A percentile compares a stretch with the other conserved stretches of the same genome.
These are phyloP conservation scores for Aelia acuminata DNA, from an alignment of 2,888 invertebrate species.

Conservation along the genomic window DNA sequence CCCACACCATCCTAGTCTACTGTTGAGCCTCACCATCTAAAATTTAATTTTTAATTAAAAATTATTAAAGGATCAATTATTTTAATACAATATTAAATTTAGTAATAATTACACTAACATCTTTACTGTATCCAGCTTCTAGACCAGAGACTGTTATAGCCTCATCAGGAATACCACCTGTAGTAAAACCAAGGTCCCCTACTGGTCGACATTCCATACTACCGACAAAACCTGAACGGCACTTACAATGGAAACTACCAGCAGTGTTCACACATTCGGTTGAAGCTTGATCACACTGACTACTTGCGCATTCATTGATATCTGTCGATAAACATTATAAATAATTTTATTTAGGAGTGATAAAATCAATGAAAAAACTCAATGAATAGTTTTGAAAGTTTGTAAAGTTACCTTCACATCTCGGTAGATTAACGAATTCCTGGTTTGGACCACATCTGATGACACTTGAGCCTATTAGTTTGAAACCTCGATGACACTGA, in stretches of 20 bases:
- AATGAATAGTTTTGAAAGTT: not conserved
- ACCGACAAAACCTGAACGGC: slow-evolving; percentile 85
- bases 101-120: slow-evolving; percentile 70
- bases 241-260: slow-evolving; percentile 91
- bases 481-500: slow-evolving; percentile 92
- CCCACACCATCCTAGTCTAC: slow-evolving; percentile 91
- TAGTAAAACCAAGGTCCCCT: slow-evolving; percentile 88
- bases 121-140: slow-evolving; percentile 86
- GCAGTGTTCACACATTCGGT: slow-evolving; percentile 92
- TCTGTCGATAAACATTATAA: slow-evolving; percentile 71
- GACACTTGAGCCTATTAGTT: slow-evolving; percentile 82
- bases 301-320: slow-evolving; percentile 90
- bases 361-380: slow-evolving; percentile 2
- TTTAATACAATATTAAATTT: not conserved
- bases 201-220: slow-evolving; percentile 92
- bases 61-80: not conserved
- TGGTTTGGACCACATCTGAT: slow-evolving; percentile 89
- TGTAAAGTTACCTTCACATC: slow-evolving; percentile 78
- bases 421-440: slow-evolving; percentile 85
- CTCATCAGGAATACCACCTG: slow-evolving; percentile 91
- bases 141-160: slow-evolving; percentile 88
- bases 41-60: slow-evolving; percentile 60
- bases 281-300: slow-evolving; percentile 90
- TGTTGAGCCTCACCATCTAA: slow-evolving; percentile 87
- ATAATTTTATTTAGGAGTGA: not conserved